Evolutionary conservation across 92 coral and sea anemone genomes (phyloP).

Genomic region (Parazoanthus swiftii): DNA sequence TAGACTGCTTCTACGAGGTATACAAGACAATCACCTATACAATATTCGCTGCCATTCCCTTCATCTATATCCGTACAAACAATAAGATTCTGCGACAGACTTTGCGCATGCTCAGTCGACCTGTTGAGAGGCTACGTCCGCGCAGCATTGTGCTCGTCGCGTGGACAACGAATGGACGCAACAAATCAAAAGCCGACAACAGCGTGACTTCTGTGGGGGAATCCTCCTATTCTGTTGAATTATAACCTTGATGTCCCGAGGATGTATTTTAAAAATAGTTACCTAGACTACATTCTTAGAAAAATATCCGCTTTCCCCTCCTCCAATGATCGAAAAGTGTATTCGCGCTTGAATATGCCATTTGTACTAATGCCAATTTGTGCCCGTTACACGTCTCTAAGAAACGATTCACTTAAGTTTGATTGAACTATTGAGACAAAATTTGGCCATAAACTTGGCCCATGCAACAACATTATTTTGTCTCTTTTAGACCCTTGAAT

Average conservation of each 20-base stretch:
- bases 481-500: too few relatives aligned
- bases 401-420: too few relatives aligned
- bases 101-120: slow-evolving; percentile 7
- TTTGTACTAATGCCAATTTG: too few relatives aligned
- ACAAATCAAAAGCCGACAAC: not conserved
- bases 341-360: too few relatives aligned
- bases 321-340: too few relatives aligned
- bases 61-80: slow-evolving; percentile 36
- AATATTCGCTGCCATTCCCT: slow-evolving; percentile 31
- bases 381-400: too few relatives aligned
- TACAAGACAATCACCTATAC: slow-evolving; percentile 36
- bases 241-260: not conserved
- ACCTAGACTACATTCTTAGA: too few relatives aligned
- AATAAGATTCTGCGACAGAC: slow-evolving; percentile 21
- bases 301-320: too few relatives aligned
- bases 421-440: too few relatives aligned
- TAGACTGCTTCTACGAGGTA: slow-evolving; percentile 11
- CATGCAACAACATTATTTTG: too few relatives aligned
- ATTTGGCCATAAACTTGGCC: too few relatives aligned
- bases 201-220: slow-evolving; percentile 2
- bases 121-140: not conserved
- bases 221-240: slow-evolving; percentile 6
- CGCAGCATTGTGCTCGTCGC: slow-evolving; percentile 30
- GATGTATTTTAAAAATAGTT: too few relatives aligned
- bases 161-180: slow-evolving; percentile 37